Evolutionary conservation across 2,113 vertebrate genomes (phyloP), one percentile per base, ranked within the genome.

Genomic region (Dissostichus mawsoni): DNA sequence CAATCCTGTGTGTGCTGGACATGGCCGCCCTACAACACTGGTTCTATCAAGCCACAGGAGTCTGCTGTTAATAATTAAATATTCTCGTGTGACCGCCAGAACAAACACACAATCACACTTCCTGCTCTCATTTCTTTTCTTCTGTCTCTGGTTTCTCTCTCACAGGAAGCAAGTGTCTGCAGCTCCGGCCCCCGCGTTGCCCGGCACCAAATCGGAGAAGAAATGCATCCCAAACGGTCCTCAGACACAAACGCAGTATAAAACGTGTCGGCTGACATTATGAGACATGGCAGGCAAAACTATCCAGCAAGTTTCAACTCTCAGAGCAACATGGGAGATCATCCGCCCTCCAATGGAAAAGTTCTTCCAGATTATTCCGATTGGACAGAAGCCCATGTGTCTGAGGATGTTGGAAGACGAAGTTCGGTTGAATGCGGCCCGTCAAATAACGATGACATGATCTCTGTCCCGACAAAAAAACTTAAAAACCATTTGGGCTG

Each of bases 241-340:
- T 92, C 33, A 90, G 93, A 11, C 89, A 80, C 76, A 94, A 93
- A 73, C 92, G 93, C 67, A 89, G 74, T 50, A 77, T 95, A 12
- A 95, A 94, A 74, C 93, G 89, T 23, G 85, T 91, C 10, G 77
- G 92, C 82, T 95, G 92, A 95, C 62, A 72, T 41, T 25, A 5
- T 0, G 18, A 44, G 5, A 12, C 59, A 48, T 18, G 1, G 53
- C 41, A 8, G 17, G 25, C 5, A n/a, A n/a, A 14, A 25, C 67
- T 51, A 44, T 29, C 36, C 56, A 57, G 25, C 76, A 3, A 41
- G 57, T 44, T 57, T 16, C 13, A 2, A 41, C 59, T 36, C 18
- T 70, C 6, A 45, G 23, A 12, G 74, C 36, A 56, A 82, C 18
- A 2, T 9, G 64, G 74, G 45, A 65, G 20, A 69, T 70, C 53